These are phyloP conservation scores for Latrodectus elegans DNA, from an alignment of 2,888 invertebrate species.

Conservation along the genomic window DNA sequence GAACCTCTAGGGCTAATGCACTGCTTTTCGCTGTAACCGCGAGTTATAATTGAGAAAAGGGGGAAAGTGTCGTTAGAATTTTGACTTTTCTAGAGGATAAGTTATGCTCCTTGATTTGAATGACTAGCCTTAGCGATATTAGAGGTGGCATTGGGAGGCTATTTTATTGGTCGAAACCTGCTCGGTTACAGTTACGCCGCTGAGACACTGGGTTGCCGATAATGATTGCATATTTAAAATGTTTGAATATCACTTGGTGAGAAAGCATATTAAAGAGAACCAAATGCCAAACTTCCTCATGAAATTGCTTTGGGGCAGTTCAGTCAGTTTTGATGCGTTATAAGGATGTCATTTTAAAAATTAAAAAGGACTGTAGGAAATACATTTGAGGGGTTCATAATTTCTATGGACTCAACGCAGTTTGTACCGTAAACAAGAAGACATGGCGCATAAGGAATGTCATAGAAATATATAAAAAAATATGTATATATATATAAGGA, in stretches of 20 bases:
- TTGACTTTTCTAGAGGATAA: conserved; percentile 27
- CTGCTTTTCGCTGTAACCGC: conserved; percentile 14
- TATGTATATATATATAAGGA: too few species aligned
- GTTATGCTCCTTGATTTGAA: conserved; percentile 21
- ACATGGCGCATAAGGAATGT: too few species aligned
- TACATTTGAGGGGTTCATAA: too few species aligned
- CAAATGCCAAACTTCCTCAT: not conserved
- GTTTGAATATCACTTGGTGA: not conserved
- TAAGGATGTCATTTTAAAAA: too few species aligned
- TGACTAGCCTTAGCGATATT: conserved; percentile 45
- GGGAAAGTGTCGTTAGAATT: conserved; percentile 56
- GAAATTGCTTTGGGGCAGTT: too few species aligned
- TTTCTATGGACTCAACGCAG: too few species aligned
- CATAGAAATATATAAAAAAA: too few species aligned
- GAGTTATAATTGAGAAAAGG: conserved; percentile 51
- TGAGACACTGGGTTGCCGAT: not conserved
- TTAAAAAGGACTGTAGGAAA: too few species aligned
- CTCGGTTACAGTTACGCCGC: conserved; percentile 4
- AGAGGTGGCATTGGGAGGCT: conserved; percentile 37
- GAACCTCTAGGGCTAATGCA: conserved; percentile 20
- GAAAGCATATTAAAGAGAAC: not conserved
- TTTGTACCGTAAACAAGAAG: too few species aligned
- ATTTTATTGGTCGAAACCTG: conserved; percentile 38
- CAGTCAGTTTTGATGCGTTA: too few species aligned
- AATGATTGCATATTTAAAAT: not conserved